Evolutionary conservation across 2,888 invertebrate genomes (phyloP).

Genomic region (Hydrotaea cyrtoneurina): DNA sequence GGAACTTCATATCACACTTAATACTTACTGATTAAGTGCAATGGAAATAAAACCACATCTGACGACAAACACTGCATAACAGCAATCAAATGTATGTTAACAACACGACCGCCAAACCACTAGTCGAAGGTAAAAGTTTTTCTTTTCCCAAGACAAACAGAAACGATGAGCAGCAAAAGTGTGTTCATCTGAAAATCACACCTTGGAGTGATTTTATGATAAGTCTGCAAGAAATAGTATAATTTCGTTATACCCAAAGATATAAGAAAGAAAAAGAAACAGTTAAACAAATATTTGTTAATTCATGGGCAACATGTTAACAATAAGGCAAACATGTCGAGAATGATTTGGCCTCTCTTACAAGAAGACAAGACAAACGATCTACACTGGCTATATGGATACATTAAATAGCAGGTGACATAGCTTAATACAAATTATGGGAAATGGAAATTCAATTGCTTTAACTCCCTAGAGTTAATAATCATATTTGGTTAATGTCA

Average conservation of each 20-base stretch:
- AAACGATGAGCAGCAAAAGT: too few species aligned
- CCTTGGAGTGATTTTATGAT: not conserved
- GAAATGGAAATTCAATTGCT: not conserved
- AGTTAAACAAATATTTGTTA: constrained; percentile 51
- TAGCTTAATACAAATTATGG: not conserved
- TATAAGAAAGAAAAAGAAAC: not conserved
- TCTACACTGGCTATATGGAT: not conserved
- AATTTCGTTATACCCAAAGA: not conserved
- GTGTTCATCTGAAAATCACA: constrained; percentile 35
- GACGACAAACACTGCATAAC: too few species aligned
- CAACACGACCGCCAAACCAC: too few species aligned
- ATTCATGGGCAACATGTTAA: constrained; percentile 34
- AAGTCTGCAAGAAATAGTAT: not conserved
- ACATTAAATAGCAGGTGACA: not conserved
- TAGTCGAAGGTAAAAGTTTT: too few species aligned
- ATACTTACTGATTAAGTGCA: too few species aligned
- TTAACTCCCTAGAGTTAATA: too few species aligned
- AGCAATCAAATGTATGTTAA: too few species aligned
- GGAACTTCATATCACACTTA: too few species aligned
- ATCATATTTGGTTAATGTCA: too few species aligned
- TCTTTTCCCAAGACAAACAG: too few species aligned
- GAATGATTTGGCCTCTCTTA: not conserved
- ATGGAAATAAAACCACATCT: too few species aligned
- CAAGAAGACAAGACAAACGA: not conserved
- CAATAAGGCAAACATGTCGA: not conserved